These are phyloP conservation scores for Zosterops lateralis DNA, from an alignment of 2,113 vertebrate genomes.

Conservation along the genomic window DNA sequence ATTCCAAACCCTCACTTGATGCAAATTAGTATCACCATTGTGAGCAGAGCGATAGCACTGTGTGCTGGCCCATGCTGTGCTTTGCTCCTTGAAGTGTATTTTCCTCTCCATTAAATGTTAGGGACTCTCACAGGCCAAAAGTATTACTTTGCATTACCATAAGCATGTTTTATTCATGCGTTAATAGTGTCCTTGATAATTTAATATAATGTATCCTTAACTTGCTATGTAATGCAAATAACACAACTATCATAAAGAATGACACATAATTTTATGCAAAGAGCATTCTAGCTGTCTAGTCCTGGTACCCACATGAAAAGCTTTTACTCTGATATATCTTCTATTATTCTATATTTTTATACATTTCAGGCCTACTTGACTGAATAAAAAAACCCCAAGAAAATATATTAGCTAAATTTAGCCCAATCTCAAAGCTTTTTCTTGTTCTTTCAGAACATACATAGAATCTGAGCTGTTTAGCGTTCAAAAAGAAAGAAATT, in stretches of 20 bases:
- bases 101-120: not conserved
- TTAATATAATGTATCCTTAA: not conserved
- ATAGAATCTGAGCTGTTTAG: not conserved
- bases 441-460: not conserved
- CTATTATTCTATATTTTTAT: not conserved
- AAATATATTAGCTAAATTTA: not conserved
- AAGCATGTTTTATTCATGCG: slow-evolving; percentile 38
- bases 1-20: not conserved
- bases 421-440: not conserved
- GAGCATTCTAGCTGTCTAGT: not conserved
- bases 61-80: not conserved
- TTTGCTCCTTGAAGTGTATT: not conserved
- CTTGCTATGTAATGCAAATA: slow-evolving; percentile 7
- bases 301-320: not conserved
- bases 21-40: not conserved
- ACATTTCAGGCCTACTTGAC: not conserved
- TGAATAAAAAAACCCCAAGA: not conserved
- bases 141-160: not conserved
- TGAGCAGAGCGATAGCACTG: not conserved
- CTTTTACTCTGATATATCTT: not conserved
- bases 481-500: not conserved
- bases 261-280: not conserved
- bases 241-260: not conserved
- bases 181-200: not conserved
- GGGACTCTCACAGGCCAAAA: not conserved